Base-by-base conservation (phyloP, 2,113 vertebrate species). In the Scomber scombrus region DNA sequence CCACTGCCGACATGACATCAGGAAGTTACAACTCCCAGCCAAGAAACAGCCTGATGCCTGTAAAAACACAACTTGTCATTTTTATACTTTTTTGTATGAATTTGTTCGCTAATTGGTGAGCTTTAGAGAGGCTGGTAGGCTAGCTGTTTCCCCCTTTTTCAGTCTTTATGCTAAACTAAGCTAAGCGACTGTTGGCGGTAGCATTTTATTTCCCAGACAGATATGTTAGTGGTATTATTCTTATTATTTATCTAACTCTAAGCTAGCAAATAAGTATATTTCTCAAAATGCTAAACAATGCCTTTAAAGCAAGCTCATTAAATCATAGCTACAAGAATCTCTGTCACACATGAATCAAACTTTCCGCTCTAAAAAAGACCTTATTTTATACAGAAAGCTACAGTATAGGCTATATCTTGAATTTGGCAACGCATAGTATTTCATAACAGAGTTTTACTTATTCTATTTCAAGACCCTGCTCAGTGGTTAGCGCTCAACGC, bases 371-470 rank as follows among this genome's bases (percentile, higher is more conserved):
- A 2, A 76, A 76, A 84, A 70, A 78, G 45, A 73, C 46, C 23
- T 63, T 23, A 2, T 78, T 81, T 70, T 45, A 62, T 4, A 57
- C 55, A 64, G 54, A 72, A 63, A 76, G 40, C 50, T 74, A 21
- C 71, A 68, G 69, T 69, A 47, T 13, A 14, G 43, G 55, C 56
- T 46, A 69, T 45, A 82, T 68, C 14, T 64, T 55, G 21, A 73
- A 71, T 72, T 78, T 91, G 81, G 77, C 85, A 84, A 72, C 10
- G 34, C 60, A 40, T 72, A 58, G 10, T 60, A 52, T 82, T 79
- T 65, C 77, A 71, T 51, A 73, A 88, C 82, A 87, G 67, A 84
- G 82, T 88, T 83, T 83, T 80, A 74, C 88, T 89, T 90, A 89
- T 93, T 86, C 86, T 80, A 26, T 72, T 81, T 69, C 51, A 84